Evolutionary conservation across 2,797 vertebrate species (phyloP).

Genomic region (Molossus molossus): DNA sequence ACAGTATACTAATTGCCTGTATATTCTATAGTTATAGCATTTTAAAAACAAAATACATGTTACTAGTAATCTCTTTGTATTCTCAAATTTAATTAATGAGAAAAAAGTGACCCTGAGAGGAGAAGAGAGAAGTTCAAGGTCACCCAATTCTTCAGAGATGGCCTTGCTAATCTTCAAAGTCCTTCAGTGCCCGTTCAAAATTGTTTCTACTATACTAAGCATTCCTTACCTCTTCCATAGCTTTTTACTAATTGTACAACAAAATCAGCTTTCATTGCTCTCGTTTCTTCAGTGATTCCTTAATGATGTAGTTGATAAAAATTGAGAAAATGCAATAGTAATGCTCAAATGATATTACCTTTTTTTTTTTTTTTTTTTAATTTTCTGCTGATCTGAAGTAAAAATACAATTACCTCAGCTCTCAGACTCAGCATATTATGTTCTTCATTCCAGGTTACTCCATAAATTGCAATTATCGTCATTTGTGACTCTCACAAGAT

Average conservation of each 20-base stretch:
- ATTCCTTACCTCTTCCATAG: neutral
- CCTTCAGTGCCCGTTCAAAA: neutral
- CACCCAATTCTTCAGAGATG: neutral
- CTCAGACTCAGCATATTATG: conserved; percentile 75
- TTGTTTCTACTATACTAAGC: neutral
- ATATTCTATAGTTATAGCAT: neutral
- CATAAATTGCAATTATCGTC: conserved; percentile 77
- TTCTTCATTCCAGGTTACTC: conserved; percentile 70
- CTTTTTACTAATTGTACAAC: conserved; percentile 51
- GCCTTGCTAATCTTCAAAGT: neutral
- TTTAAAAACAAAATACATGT: neutral
- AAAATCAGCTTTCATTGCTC: conserved; percentile 63
- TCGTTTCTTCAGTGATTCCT: conserved; percentile 70
- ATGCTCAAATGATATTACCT: conserved; percentile 48
- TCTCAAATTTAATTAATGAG: neutral
- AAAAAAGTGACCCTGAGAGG: neutral
- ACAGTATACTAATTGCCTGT: neutral
- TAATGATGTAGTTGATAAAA: conserved; percentile 79
- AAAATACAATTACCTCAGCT: conserved; percentile 75
- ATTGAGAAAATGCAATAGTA: conserved; percentile 68
- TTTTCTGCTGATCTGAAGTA: conserved; percentile 80
- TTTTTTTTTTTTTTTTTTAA: conserved; percentile 46
- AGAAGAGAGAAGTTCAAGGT: conserved; percentile 39
- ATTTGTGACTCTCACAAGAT: conserved; percentile 71
- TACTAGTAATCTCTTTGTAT: neutral